Percentiles rank a stretch among this genome's conserved stretches.
These are phyloP conservation scores for Portunus trituberculatus DNA, from an alignment of 1,140 invertebrate species.

Conservation along the genomic window DNA sequence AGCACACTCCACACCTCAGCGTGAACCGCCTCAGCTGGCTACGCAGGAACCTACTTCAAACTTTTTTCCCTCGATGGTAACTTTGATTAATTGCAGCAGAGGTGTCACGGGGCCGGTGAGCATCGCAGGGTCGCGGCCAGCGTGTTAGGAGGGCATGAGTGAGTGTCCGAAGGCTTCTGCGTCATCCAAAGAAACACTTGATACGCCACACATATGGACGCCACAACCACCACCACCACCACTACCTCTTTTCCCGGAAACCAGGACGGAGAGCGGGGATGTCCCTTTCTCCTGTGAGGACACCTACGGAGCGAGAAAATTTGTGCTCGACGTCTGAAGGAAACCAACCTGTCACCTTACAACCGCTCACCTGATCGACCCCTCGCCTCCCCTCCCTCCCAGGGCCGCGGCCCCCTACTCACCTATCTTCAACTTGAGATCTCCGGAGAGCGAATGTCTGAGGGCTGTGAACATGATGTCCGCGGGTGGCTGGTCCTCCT, in stretches of 20 bases:
- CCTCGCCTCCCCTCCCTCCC: background rate
- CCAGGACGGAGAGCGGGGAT: background rate
- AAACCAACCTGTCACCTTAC: slow-evolving; percentile 22
- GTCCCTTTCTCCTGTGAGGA: background rate
- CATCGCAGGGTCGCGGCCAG: too few relatives aligned
- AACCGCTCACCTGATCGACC: slow-evolving; percentile 24
- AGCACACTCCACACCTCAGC: too few relatives aligned
- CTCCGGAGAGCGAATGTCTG: slow-evolving; percentile 53
- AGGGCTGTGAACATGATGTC: slow-evolving; percentile 50
- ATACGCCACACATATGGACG: slow-evolving; percentile 20
- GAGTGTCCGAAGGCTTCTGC: background rate
- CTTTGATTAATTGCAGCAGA: too few relatives aligned
- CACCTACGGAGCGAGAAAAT: background rate
- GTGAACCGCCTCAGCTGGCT: too few relatives aligned
- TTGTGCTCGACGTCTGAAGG: background rate
- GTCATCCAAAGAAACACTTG: background rate
- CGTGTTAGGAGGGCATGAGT: background rate
- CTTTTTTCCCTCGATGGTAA: too few relatives aligned
- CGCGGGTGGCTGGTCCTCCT: background rate
- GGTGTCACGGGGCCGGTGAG: too few relatives aligned
- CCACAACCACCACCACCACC: background rate
- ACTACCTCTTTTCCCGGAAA: background rate
- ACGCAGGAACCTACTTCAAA: too few relatives aligned
- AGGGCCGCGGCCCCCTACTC: background rate
- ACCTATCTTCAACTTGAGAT: slow-evolving; percentile 57